phyloP scores from a whole-genome alignment of 2,113 vertebrate species.

The Gallinago jamesoni region DNA sequence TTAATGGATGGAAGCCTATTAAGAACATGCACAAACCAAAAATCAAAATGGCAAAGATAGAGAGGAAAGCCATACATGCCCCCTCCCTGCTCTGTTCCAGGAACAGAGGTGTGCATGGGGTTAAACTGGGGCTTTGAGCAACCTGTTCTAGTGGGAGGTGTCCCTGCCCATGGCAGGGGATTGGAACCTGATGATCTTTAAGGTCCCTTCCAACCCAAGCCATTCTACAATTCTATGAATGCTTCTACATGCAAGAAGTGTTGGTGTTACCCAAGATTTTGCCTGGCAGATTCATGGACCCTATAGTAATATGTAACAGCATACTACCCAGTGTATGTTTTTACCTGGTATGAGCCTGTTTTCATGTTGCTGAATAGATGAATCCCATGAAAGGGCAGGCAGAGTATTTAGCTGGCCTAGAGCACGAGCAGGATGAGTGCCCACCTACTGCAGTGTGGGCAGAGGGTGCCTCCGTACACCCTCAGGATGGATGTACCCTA shows the following conservation, averaged over 20 bases:
- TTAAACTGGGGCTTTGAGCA: not conserved
- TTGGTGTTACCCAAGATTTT: not conserved
- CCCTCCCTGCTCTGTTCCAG: not conserved
- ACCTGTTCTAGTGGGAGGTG: too few species aligned
- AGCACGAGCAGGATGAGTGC: not conserved
- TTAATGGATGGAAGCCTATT: not conserved
- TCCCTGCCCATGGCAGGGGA: too few species aligned
- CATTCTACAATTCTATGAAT: not conserved
- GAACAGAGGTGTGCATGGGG: rapidly evolving
- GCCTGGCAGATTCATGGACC: not conserved
- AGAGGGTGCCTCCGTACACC: not conserved
- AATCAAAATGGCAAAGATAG: not conserved
- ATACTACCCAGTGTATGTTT: not conserved
- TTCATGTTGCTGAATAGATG: not conserved
- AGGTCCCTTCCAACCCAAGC: too few species aligned
- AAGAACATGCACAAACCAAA: not conserved
- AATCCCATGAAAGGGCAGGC: not conserved
- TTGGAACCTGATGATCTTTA: too few species aligned
- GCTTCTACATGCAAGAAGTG: not conserved
- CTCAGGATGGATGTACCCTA: not conserved
- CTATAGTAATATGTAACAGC: not conserved
- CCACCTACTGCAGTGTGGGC: not conserved
- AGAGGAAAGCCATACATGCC: not conserved
- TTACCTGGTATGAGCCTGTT: not conserved
- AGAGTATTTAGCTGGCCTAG: not conserved